A percentile compares a stretch with the other conserved stretches of the same genome.
Conservation (phyloP, 2,113 vertebrate species). For the Zapornia atra region DNA sequence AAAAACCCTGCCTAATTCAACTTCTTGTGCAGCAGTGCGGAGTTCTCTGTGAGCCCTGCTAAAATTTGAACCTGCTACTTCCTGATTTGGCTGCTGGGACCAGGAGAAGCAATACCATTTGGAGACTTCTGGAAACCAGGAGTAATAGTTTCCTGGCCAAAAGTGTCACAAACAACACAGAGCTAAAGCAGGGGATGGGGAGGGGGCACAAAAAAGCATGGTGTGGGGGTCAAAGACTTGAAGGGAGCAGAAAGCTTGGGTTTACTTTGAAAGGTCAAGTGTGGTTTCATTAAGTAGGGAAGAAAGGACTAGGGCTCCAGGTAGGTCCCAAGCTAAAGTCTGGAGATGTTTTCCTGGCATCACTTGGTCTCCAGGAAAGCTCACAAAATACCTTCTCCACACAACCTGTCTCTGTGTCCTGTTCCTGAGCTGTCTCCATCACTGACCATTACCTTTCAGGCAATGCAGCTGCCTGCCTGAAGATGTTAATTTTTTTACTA, state of each 20-base stretch:
- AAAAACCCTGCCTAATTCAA: background rate
- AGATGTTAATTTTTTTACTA: background rate
- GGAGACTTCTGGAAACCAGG: background rate
- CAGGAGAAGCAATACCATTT: background rate
- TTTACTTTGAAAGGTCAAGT: background rate
- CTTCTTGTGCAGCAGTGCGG: background rate
- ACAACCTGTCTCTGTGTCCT: fast-evolving
- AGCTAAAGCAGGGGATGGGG: background rate
- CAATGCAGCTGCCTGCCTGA: background rate
- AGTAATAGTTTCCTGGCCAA: background rate
- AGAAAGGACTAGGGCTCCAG: background rate
- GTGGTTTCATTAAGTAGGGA: background rate
- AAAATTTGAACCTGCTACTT: background rate
- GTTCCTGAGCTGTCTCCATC: fast-evolving
- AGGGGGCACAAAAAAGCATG: background rate
- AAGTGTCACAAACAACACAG: background rate
- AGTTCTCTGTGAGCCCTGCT: background rate
- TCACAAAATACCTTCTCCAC: background rate
- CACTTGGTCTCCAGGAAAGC: background rate
- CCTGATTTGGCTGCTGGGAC: background rate
- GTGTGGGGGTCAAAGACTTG: background rate
- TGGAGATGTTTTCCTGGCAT: background rate
- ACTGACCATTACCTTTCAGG: background rate
- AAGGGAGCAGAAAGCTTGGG: background rate
- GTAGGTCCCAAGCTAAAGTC: background rate